Base-by-base conservation (phyloP, 2,797 vertebrate genomes). In the Notoglanidium macrostoma region DNA sequence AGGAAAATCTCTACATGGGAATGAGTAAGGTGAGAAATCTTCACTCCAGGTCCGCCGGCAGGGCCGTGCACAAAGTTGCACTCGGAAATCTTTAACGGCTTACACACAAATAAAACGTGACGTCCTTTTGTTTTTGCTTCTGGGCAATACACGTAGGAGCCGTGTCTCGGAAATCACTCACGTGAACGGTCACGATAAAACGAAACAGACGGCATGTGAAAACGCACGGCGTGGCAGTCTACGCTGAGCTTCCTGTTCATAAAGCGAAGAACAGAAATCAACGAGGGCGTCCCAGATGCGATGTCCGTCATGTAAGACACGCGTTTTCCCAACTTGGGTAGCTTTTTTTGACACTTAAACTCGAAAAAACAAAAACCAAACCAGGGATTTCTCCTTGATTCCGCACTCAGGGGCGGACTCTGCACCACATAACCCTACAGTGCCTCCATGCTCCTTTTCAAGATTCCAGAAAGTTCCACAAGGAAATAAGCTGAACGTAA, bases 401-500 rank as follows among this genome's bases (percentile, higher is more conserved):
- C 67, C 32, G 85, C 55, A 35, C 63, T 72, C 32, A 77, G 49
- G 51, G 85, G 72, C 72, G 83, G 63, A 77, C 78, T 78, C 35
- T 65, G 77, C 63, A 88, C 83, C 78, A 40, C 12, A 68, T 11
- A 84, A 61, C 67, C 11, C 55, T 81, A 76, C 63, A 88, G 82
- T 87, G 74, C 74, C 51, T 63, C 23, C 76, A 19, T 55, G 73
- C 10, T 86, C 83, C 76, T 67, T n/a, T 87, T 51, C 55, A 46
- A 35, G 76, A 72, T 85, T 82, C 32, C n/a, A 67, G 73, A 80
- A 88, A 87, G 40, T 84, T 84, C 77, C 61, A 83, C 68, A 65
- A 85, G 85, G 54, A 74, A 85, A 67, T 35, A 74, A 63, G 49
- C 57, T 29, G 23, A 90, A 91, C 17, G 32, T 70, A 87, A 89